A percentile compares a stretch with the other conserved stretches of the same genome.
phyloP scores from a whole-genome alignment of 92 coral and sea anemone species.

The Montipora capitata region DNA sequence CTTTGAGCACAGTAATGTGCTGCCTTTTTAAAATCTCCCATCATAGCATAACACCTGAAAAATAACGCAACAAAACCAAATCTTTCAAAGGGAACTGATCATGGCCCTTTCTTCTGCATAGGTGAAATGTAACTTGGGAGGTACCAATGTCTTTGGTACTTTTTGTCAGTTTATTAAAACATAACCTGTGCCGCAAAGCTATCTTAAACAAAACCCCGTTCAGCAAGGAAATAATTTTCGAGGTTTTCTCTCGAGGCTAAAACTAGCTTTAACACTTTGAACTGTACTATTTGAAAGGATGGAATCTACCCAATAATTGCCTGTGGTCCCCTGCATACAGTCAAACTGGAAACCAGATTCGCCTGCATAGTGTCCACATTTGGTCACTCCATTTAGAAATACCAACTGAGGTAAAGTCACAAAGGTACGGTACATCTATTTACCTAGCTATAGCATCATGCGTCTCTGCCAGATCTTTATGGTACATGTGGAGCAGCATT shows the following conservation, averaged over 20 bases:
- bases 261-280: too few species aligned
- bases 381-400: too few species aligned
- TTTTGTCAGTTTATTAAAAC: too few species aligned
- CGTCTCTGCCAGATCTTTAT: slow-evolving; percentile 96
- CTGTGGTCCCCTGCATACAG: too few species aligned
- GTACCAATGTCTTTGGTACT: neutral
- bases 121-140: neutral
- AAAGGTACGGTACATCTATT: too few species aligned
- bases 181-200: too few species aligned
- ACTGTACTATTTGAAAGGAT: too few species aligned
- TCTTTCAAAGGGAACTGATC: neutral
- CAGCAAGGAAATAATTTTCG: neutral
- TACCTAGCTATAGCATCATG: slow-evolving; percentile 98
- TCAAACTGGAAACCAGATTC: too few species aligned
- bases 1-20: slow-evolving; percentile 95
- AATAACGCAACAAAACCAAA: neutral
- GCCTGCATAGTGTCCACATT: too few species aligned
- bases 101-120: neutral
- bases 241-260: neutral
- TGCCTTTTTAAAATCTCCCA: slow-evolving; percentile 95
- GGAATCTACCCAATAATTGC: too few species aligned
- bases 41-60: slow-evolving; percentile 91
- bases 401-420: too few species aligned
- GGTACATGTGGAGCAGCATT: slow-evolving; percentile 84
- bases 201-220: neutral